Evolutionary conservation across 1,140 invertebrate species (phyloP).

Genomic region (Plectrocnemia conspersa): DNA sequence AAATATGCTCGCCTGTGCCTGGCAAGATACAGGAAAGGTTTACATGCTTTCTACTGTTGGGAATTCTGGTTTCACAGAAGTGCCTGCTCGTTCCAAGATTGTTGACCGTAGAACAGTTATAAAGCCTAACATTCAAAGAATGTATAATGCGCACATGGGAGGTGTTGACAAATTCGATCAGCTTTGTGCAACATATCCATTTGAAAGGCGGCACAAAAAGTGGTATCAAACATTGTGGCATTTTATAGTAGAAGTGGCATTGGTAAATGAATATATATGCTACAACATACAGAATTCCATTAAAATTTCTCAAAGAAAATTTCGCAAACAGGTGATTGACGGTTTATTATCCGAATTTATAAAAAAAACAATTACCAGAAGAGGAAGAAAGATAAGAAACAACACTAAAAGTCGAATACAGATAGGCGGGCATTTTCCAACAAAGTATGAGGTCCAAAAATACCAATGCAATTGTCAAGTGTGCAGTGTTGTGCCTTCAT

Average conservation of each 20-base stretch:
- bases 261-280: slow-evolving; percentile 2
- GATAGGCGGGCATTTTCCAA: neutral
- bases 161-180: slow-evolving; percentile 23
- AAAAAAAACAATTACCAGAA: neutral
- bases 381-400: neutral
- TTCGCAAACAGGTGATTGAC: neutral
- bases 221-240: slow-evolving; percentile 6
- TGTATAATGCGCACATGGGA: slow-evolving; percentile 28
- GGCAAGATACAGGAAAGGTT: neutral
- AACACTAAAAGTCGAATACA: neutral
- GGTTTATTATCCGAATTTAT: neutral
- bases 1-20: slow-evolving; percentile 4
- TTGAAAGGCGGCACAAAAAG: neutral
- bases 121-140: slow-evolving; percentile 7
- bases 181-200: slow-evolving; percentile 7
- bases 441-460: neutral
- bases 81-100: neutral
- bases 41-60: neutral
- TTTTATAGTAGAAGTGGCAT: slow-evolving; percentile 1
- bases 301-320: neutral
- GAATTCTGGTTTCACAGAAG: slow-evolving; percentile 1
- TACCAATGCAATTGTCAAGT: neutral
- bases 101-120: slow-evolving; percentile 2
- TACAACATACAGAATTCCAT: neutral
- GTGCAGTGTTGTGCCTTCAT: neutral